Percentiles rank a stretch among this genome's conserved stretches.
Conservation (phyloP, 2,888 invertebrate genomes). For the Harpalus rubripes region DNA sequence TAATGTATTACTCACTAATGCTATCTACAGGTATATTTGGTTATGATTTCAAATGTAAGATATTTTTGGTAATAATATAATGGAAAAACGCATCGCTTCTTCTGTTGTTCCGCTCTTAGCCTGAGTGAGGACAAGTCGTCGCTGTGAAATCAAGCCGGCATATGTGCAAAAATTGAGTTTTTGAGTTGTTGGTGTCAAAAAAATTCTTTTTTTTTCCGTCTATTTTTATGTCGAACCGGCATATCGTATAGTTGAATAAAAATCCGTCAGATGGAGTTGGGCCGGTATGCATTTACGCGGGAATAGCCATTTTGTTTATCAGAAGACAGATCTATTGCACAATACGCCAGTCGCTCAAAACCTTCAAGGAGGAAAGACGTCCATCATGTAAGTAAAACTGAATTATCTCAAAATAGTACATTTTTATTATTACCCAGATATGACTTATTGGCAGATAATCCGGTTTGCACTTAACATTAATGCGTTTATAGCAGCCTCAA, state of each 20-base stretch:
- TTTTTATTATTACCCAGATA: constrained; percentile 26
- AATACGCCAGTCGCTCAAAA: constrained; percentile 25
- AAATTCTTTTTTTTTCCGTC: constrained; percentile 11
- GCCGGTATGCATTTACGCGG: constrained; percentile 28
- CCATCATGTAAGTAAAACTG: constrained; percentile 25
- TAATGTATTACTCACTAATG: no score
- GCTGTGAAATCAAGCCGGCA: constrained; percentile 24
- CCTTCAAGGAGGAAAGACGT: constrained; percentile 29
- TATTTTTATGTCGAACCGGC: constrained; percentile 31
- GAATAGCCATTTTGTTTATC: constrained; percentile 28
- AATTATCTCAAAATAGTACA: constrained; percentile 25
- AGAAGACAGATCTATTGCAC: constrained; percentile 30
- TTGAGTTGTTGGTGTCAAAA: constrained; percentile 34
- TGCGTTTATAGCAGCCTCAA: constrained; percentile 21
- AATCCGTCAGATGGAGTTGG: constrained; percentile 25
- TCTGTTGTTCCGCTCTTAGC: no score
- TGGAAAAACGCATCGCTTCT: no score
- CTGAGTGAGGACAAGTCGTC: constrained; percentile 6
- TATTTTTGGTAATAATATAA: no score
- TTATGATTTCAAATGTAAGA: no score
- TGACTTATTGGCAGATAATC: constrained; percentile 34
- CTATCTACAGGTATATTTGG: no score
- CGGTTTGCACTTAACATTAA: constrained; percentile 19
- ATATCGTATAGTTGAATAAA: constrained; percentile 34
- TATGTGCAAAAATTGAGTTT: constrained; percentile 34